These are phyloP conservation scores for Beris morrisii DNA, from an alignment of 2,888 invertebrate species.

Conservation along the genomic window DNA sequence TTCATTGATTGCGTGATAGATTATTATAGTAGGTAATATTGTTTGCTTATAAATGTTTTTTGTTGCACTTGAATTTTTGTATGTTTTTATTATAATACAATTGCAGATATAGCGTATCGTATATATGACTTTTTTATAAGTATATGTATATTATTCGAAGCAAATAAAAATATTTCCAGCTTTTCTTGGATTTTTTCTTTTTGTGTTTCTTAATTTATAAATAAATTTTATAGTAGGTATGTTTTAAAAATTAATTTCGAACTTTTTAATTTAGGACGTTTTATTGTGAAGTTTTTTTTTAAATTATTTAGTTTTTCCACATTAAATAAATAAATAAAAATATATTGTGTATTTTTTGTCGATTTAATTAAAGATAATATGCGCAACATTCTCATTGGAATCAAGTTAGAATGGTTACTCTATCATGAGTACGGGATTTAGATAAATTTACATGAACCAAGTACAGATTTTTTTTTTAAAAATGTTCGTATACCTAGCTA, in stretches of 20 bases:
- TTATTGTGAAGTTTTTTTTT: slow-evolving; percentile 10
- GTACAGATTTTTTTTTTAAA: too few relatives aligned
- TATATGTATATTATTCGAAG: slow-evolving; percentile 25
- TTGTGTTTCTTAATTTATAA: not conserved
- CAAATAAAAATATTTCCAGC: slow-evolving; percentile 34
- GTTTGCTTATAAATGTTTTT: slow-evolving; percentile 8
- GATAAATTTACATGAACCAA: too few relatives aligned
- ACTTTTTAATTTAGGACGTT: too few relatives aligned
- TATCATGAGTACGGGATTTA: too few relatives aligned
- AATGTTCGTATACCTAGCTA: too few relatives aligned
- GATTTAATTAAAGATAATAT: not conserved
- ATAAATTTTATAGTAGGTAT: not conserved
- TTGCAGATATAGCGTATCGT: not conserved
- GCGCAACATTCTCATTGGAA: too few relatives aligned
- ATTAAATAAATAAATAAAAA: slow-evolving; percentile 3
- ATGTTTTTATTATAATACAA: slow-evolving; percentile 2
- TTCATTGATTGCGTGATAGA: not conserved
- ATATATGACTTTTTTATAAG: not conserved
- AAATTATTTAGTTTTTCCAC: slow-evolving; percentile 7
- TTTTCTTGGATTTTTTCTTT: slow-evolving; percentile 23
- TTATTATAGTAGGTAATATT: not conserved
- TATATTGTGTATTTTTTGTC: slow-evolving; percentile 14
- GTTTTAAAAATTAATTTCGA: not conserved
- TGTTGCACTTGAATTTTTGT: not conserved
- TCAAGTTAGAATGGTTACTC: too few relatives aligned